Base-by-base conservation (phyloP, 2,797 vertebrate genomes). In the Philypnodon macrostomus region DNA sequence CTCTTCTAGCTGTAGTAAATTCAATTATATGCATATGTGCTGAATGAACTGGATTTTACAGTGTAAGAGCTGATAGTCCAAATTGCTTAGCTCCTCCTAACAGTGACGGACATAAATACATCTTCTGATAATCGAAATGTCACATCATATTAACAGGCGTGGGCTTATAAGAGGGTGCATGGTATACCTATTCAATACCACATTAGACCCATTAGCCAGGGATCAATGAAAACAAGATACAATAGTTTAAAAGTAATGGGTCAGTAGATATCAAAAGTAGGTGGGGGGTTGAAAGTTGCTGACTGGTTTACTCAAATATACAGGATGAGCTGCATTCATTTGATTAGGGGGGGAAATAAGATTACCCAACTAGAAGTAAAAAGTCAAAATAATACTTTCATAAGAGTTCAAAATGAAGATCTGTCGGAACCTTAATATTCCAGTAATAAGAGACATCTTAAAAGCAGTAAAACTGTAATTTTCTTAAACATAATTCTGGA, bases 71-170 rank as follows among this genome's bases (percentile, higher is more conserved):
- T 70, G 75, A 67, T 16, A 80, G 55, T 55, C 64, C 40, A 47
- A 61, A 74, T 77, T 67, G 63, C 50, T 83, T 70, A 79, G 80
- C 76, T 85, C 42, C 54, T 44, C 42, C 54, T 44, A 47, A 30
- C 23, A 26, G 23, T 27, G 31, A 18, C 44, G 56, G 64, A 51
- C 66, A 48, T 76, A 77, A 79, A 77, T 71, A 73, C 54, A 83
- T 77, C 75, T 77, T 73, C 70, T 74, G 67, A 83, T 84, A 77
- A 84, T 84, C 75, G 53, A 58, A 73, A 73, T 75, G 79, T 61
- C 70, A 76, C 74, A 73, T 77, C 63, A 57, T 66, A 79, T 84
- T 79, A 80, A 73, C 58, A 71, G 57, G 45, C 67, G 44, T 29
- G 33, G 50, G 53, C 42, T 65, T 58, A 57, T 64, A 79, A 75